These are phyloP conservation scores for Arge pagana DNA, from an alignment of 2,888 invertebrate species.

Conservation along the genomic window DNA sequence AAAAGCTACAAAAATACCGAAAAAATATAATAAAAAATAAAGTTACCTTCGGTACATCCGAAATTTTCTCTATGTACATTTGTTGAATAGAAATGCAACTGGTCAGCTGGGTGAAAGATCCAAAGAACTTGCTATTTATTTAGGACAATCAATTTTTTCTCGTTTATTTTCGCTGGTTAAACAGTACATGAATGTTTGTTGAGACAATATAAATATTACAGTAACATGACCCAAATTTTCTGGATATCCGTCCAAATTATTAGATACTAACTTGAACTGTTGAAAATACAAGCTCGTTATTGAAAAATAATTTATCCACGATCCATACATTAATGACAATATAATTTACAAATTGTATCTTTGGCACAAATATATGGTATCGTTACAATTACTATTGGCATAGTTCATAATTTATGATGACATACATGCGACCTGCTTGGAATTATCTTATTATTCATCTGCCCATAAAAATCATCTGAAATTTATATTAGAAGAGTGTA, in stretches of 20 bases:
- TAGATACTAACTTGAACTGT: conserved; percentile 7
- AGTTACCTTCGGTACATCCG: no score
- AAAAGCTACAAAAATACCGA: conserved; percentile 46
- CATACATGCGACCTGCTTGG: no score
- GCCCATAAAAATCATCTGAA: no score
- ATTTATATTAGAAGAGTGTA: no score
- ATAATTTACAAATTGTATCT: background rate
- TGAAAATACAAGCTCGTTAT: conserved; percentile 2
- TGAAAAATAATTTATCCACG: conserved; percentile 12
- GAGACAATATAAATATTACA: conserved; percentile 17
- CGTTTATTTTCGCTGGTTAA: conserved; percentile 5
- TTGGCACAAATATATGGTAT: conserved; percentile 19
- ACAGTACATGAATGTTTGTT: conserved; percentile 9
- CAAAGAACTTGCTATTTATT: no score
- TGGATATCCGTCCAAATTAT: conserved; percentile 2
- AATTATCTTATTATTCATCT: no score
- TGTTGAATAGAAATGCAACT: no score
- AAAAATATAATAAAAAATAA: conserved; percentile 34
- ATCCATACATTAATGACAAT: conserved; percentile 2
- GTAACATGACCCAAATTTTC: background rate
- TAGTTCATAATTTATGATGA: no score
- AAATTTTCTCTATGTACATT: no score
- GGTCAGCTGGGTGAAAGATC: no score
- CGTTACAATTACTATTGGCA: no score
- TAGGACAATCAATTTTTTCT: background rate